phyloP scores from a whole-genome alignment of 2,888 invertebrate species.

The Gymnocheta viridis region DNA sequence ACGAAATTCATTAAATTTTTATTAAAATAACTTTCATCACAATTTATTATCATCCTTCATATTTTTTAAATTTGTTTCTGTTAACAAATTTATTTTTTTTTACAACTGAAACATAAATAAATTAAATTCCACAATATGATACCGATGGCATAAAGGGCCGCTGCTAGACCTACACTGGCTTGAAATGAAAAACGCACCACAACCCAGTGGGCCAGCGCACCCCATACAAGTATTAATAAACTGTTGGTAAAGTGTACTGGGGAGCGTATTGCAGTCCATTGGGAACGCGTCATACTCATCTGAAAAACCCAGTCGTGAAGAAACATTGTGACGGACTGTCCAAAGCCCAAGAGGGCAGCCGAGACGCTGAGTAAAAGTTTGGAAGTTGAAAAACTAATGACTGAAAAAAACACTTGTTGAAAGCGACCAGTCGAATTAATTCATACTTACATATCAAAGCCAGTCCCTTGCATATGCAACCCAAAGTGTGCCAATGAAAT shows the following conservation, averaged over 20 bases:
- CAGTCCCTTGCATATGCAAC: slow-evolving; percentile 79
- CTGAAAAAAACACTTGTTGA: slow-evolving; percentile 70
- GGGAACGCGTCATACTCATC: slow-evolving; percentile 79
- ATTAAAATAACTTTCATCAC: background rate
- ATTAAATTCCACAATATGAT: slow-evolving; percentile 79
- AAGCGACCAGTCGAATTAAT: background rate
- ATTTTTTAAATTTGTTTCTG: background rate
- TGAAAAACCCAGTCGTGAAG: slow-evolving; percentile 81
- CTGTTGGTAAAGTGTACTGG: slow-evolving; percentile 81
- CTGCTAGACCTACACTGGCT: slow-evolving; percentile 79
- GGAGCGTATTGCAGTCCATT: slow-evolving; percentile 80
- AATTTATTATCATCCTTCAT: background rate
- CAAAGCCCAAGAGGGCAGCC: slow-evolving; percentile 81
- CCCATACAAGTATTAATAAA: slow-evolving; percentile 79
- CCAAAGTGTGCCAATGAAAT: slow-evolving; percentile 80
- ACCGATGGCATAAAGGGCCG: slow-evolving; percentile 76
- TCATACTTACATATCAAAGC: slow-evolving; percentile 79
- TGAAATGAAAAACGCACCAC: slow-evolving; percentile 80
- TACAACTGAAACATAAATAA: slow-evolving; percentile 77
- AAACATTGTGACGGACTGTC: slow-evolving; percentile 80
- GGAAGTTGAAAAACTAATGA: slow-evolving; percentile 81
- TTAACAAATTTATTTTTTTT: slow-evolving; percentile 70
- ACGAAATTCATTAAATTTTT: no score
- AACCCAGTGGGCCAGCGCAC: slow-evolving; percentile 78
- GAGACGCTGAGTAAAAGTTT: slow-evolving; percentile 81